Base-by-base conservation (phyloP, 2,113 vertebrate species). In the Puffinus mauretanicus region DNA sequence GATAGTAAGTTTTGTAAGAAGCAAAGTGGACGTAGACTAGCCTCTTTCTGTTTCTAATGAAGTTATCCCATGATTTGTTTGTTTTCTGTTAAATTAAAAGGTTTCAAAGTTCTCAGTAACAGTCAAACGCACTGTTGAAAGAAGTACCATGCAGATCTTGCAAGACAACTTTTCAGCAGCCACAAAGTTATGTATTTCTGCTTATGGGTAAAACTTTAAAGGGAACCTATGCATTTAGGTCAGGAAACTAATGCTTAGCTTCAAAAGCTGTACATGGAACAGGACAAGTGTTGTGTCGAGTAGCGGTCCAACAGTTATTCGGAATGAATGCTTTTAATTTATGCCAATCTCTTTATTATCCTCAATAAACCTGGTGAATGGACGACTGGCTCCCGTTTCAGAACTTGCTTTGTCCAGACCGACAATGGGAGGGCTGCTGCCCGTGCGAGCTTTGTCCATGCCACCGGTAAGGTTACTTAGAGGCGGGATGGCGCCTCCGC, bases 261-360 rank as follows among this genome's bases (percentile, higher is more conserved):
- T 93, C 92, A 76, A 87, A 97, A 97, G 97, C 98, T 98, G 98
- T 98, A 98, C 98, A 98, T 82, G 97, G 98, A 98, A 98, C 98
- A 92, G 98, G 98, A 98, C 97, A 97, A 97, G 95, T 11, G 87
- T 77, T 67, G 76, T 96, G 97, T 96, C 94, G 49, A 98, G 97
- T 97, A 98, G 98, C 97, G 93, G 97, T 98, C 98, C 97, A 98
- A 96, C 96, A 98, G 98, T 98, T 97, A 98, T 88, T 97, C 49
- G 6, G 83, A 93, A 93, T 38, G 96, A 95, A 88, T 65, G 84
- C 89, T 64, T 95, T 98, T 99, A 99, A 98, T 99, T 99, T 97
- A 99, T 99, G 86, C 99, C 99, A 85, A 99, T 99, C 97, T 99
- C 99, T 98, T 99, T 99, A 98, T 99, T 99, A 95, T 99, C 99